phyloP scores from a whole-genome alignment of 2,797 vertebrate species.

The Anas georgica region DNA sequence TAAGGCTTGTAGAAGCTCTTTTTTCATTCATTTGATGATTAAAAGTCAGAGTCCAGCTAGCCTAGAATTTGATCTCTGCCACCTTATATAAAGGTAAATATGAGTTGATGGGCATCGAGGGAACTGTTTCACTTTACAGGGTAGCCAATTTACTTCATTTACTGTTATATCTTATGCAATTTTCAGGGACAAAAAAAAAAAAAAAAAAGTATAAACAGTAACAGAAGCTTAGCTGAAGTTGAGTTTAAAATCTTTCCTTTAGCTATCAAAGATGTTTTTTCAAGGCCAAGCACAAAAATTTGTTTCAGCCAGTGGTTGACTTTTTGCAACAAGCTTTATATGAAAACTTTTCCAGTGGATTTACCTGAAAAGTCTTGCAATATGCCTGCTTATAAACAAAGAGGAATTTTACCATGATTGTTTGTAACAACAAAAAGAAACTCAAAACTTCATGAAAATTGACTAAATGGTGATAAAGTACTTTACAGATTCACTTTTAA shows the following conservation, averaged over 20 bases:
- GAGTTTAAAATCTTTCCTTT: background rate
- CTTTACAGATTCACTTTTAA: background rate
- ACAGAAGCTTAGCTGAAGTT: background rate
- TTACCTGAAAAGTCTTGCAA: background rate
- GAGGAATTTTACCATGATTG: background rate
- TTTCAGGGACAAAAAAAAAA: background rate
- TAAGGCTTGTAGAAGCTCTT: background rate
- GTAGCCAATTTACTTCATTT: background rate
- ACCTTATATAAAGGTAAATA: background rate
- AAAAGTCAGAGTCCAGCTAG: slow-evolving; percentile 5
- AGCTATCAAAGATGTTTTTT: background rate
- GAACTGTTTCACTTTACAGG: background rate
- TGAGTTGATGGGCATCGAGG: background rate
- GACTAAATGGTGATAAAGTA: background rate
- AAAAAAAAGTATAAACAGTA: background rate
- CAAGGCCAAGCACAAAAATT: background rate
- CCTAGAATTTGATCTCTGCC: background rate
- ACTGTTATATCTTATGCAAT: background rate
- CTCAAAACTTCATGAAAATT: background rate
- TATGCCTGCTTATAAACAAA: background rate
- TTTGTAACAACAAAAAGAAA: background rate
- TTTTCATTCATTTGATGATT: slow-evolving; percentile 47
- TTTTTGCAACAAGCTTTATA: background rate
- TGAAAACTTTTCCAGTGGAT: background rate
- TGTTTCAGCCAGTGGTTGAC: background rate